phyloP scores from a whole-genome alignment of 2,888 invertebrate species.

The Holacanthella duospinosa region DNA sequence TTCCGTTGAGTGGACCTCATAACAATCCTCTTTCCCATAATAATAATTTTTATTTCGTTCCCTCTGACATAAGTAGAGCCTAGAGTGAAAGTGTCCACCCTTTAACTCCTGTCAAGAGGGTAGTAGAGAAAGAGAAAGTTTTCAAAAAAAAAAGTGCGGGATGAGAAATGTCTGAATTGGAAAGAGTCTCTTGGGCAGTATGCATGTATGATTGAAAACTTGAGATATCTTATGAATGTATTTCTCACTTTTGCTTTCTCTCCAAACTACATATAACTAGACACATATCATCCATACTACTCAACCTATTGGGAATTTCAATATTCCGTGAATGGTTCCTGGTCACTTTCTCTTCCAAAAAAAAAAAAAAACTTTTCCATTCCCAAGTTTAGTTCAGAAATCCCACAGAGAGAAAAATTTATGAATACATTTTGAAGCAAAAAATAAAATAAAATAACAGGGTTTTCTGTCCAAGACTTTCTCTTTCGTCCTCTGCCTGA shows the following conservation, averaged over 20 bases:
- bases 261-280: not conserved
- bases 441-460: too few species aligned
- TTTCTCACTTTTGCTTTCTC: not conserved
- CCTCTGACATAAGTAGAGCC: not conserved
- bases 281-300: not conserved
- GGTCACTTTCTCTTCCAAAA: not conserved
- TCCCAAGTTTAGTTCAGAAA: not conserved
- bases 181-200: conserved; percentile 4
- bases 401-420: conserved; percentile 2
- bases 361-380: not conserved
- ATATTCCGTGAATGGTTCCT: conserved; percentile 18
- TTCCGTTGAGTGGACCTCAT: not conserved
- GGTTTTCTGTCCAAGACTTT: not conserved
- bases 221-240: not conserved
- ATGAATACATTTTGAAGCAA: conserved; percentile 6
- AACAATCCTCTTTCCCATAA: not conserved
- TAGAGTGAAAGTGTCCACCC: not conserved
- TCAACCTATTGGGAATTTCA: conserved; percentile 28
- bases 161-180: conserved; percentile 1
- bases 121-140: not conserved
- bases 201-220: conserved; percentile 3
- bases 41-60: not conserved
- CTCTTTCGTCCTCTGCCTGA: not conserved
- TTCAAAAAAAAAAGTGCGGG: not conserved
- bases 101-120: not conserved